These are phyloP conservation scores for Hassar affinis DNA, from an alignment of 2,113 vertebrate species.

Conservation along the genomic window DNA sequence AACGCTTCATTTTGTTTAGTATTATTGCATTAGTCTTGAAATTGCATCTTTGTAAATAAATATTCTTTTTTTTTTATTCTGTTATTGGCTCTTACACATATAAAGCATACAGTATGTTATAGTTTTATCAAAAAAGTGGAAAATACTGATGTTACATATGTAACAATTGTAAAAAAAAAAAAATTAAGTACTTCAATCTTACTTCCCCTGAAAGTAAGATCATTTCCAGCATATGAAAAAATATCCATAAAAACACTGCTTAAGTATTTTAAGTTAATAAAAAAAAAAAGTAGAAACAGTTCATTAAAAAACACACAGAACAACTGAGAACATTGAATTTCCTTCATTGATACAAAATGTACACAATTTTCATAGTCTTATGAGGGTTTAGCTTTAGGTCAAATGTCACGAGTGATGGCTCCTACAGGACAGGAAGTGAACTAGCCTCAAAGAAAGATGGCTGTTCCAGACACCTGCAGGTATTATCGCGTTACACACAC, in stretches of 20 bases:
- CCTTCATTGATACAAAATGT: constrained; percentile 72
- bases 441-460: not conserved
- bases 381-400: constrained; percentile 28
- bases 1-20: constrained; percentile 1
- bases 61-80: constrained; percentile 89
- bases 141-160: constrained; percentile 99
- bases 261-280: constrained; percentile 91
- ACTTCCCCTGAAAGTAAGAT: constrained; percentile 99
- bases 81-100: constrained; percentile 99
- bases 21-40: constrained; percentile 35
- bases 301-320: constrained; percentile 68
- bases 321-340: constrained; percentile 68
- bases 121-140: constrained; percentile 98
- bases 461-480: constrained; percentile 1
- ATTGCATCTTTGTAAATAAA: constrained; percentile 89
- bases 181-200: constrained; percentile 90
- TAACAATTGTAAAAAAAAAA: constrained; percentile 91
- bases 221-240: constrained; percentile 93
- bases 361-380: constrained; percentile 73
- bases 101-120: constrained; percentile 99
- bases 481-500: not conserved
- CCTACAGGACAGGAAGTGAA: constrained; percentile 12
- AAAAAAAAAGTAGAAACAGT: constrained; percentile 82
- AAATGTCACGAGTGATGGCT: constrained; percentile 30
- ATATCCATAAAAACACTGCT: constrained; percentile 96